Evolutionary conservation across 2,888 invertebrate genomes (phyloP).

Genomic region (Cylindroiulus punctatus): DNA sequence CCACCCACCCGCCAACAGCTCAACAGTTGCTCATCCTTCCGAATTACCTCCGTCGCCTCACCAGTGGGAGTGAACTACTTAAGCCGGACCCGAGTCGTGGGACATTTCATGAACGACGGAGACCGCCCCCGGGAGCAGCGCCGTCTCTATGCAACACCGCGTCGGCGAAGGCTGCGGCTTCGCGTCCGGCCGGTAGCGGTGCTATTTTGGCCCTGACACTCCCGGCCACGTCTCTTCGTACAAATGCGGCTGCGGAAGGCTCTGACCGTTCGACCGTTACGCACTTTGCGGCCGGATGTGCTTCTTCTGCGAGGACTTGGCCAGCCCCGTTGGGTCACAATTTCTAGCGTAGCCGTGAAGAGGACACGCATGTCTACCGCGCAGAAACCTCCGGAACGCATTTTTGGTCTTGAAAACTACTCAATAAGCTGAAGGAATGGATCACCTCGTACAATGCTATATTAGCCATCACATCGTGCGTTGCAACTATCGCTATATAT

Average conservation of each 20-base stretch:
- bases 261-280: not conserved
- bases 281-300: not conserved
- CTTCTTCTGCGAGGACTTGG: not conserved
- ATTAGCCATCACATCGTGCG: no score
- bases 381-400: no score
- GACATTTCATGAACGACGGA: not conserved
- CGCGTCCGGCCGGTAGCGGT: not conserved
- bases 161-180: not conserved
- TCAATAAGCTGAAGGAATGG: no score
- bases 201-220: not conserved
- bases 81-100: not conserved
- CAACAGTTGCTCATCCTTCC: constrained; percentile 95
- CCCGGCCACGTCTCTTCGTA: not conserved
- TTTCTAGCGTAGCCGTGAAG: no score
- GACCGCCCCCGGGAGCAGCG: not conserved
- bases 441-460: no score
- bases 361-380: no score
- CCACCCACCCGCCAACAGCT: constrained; percentile 77
- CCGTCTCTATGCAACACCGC: not conserved
- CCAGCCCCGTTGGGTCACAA: no score
- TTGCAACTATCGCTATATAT: no score
- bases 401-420: no score
- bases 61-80: constrained; percentile 86
- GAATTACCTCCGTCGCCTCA: constrained; percentile 98
- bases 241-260: not conserved